A percentile compares a stretch with the other conserved stretches of the same genome.
These are phyloP conservation scores for Diorhabda carinulata DNA, from an alignment of 1,140 invertebrate genomes.

Conservation along the genomic window DNA sequence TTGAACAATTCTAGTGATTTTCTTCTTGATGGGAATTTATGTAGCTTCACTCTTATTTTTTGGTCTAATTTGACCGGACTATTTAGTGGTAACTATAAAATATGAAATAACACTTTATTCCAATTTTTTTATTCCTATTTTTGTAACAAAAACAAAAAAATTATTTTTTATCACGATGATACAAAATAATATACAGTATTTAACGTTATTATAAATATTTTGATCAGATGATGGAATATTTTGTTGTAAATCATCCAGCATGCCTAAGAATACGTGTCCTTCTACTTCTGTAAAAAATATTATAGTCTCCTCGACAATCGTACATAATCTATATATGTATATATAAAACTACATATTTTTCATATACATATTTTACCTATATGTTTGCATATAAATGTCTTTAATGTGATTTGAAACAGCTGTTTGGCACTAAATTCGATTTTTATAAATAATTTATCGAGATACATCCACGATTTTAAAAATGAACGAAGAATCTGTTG, in stretches of 20 bases:
- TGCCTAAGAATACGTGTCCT: constrained; percentile 27
- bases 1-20: no score
- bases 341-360: constrained; percentile 38
- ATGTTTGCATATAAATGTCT: constrained; percentile 31
- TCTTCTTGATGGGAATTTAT: no score
- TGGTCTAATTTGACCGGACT: no score
- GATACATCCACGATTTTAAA: neutral
- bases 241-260: constrained; percentile 18
- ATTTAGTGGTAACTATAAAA: no score
- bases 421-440: constrained; percentile 6
- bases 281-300: constrained; percentile 36
- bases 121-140: no score
- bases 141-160: no score
- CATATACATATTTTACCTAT: constrained; percentile 36
- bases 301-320: constrained; percentile 39
- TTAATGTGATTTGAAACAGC: constrained; percentile 19
- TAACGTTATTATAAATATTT: no score
- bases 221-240: neutral
- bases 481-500: no score
- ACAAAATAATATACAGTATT: no score
- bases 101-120: no score
- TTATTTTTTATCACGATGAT: no score
- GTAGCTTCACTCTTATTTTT: no score
- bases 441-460: constrained; percentile 9
- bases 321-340: constrained; percentile 20